Conservation (phyloP, 2,113 vertebrate species). For the Pelvicachromis taeniatus region DNA sequence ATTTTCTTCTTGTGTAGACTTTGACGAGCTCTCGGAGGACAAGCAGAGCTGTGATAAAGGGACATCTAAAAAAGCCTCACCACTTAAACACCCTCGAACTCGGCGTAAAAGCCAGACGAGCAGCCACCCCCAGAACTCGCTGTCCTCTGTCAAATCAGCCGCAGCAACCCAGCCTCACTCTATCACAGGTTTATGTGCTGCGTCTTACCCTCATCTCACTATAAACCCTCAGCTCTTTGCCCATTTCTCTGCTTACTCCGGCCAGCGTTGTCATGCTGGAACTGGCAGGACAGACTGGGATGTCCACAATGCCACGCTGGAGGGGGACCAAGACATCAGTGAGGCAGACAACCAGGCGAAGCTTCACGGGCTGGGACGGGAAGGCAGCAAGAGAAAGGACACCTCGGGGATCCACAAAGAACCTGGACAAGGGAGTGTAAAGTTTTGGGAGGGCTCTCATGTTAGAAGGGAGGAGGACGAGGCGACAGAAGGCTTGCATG, state of each 20-base stretch:
- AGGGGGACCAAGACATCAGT: background rate
- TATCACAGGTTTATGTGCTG: background rate
- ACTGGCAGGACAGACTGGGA: background rate
- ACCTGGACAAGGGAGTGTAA: background rate
- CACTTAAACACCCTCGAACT: conserved; percentile 20
- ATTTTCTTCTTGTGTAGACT: conserved; percentile 12
- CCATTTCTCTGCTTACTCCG: background rate
- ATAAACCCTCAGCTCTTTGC: conserved; percentile 6
- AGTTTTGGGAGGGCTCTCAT: background rate
- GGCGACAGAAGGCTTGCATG: background rate
- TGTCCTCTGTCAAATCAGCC: conserved; percentile 2
- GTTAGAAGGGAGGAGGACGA: background rate
- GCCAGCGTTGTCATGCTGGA: background rate
- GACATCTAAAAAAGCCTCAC: background rate
- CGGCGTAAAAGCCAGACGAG: background rate
- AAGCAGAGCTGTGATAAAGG: conserved; percentile 13
- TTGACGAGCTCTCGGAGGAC: conserved; percentile 19
- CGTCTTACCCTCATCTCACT: conserved; percentile 10
- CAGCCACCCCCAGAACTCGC: background rate
- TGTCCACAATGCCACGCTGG: background rate
- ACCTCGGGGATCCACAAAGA: conserved; percentile 6
- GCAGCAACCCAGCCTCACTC: conserved; percentile 25
- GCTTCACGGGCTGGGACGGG: background rate
- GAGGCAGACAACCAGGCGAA: background rate
- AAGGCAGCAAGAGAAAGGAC: background rate